Conservation (phyloP, 2,113 vertebrate genomes). For the Apus apus region DNA sequence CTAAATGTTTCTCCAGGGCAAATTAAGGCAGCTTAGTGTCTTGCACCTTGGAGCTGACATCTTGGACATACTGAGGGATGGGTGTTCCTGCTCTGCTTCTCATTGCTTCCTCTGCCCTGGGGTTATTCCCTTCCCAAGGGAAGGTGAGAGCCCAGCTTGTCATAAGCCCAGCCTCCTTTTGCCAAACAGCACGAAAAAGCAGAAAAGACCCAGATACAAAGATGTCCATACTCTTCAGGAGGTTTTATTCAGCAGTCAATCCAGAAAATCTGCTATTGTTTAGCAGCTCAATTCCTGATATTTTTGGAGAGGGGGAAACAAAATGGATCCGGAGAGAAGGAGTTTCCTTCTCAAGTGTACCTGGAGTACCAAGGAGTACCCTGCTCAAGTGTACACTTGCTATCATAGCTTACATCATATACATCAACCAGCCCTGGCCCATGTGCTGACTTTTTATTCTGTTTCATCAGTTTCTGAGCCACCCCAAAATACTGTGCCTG, state of each 20-base stretch:
- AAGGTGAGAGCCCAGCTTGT: not conserved
- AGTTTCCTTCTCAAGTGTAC: not conserved
- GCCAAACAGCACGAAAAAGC: not conserved
- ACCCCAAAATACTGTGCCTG: not conserved
- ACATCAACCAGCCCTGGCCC: not conserved
- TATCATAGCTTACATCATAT: rapidly evolving
- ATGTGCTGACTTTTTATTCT: not conserved
- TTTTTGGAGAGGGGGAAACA: not conserved
- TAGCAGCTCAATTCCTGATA: not conserved
- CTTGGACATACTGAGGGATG: not conserved
- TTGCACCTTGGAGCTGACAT: not conserved
- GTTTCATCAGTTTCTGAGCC: not conserved
- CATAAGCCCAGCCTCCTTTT: not conserved
- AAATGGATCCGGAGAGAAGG: not conserved
- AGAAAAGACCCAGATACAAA: not conserved
- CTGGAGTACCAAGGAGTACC: too few relatives aligned
- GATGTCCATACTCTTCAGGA: not conserved
- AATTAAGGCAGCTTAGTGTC: not conserved
- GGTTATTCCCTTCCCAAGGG: not conserved
- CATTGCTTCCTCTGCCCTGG: not conserved
- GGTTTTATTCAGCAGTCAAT: not conserved
- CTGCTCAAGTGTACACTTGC: not conserved
- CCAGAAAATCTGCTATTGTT: not conserved
- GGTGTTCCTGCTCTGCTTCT: not conserved
- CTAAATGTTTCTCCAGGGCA: not conserved